Conservation (phyloP, 1,140 invertebrate genomes). For the Maconellicoccus hirsutus region DNA sequence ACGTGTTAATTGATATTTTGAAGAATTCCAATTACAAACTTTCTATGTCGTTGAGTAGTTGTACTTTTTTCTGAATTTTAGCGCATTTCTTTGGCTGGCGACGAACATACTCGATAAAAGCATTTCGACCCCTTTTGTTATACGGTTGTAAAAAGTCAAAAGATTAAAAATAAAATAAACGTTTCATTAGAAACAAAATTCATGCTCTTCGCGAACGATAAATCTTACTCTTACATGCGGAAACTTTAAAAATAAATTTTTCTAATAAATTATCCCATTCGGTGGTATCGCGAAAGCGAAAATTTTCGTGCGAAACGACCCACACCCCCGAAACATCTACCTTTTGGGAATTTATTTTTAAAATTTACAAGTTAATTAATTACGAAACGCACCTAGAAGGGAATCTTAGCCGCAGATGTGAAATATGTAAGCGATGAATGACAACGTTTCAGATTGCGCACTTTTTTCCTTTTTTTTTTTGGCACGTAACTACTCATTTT, state of each 20-base stretch:
- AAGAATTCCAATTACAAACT: background rate
- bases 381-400: background rate
- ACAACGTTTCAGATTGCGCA: slow-evolving; percentile 16
- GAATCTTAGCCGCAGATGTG: background rate
- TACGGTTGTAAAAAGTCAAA: background rate
- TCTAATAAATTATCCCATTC: background rate
- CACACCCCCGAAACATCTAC: background rate
- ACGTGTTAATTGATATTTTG: background rate
- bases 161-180: slow-evolving; percentile 6
- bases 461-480: slow-evolving; percentile 19
- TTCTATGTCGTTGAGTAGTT: too few relatives aligned
- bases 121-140: background rate
- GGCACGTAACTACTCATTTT: slow-evolving; percentile 13
- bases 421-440: slow-evolving; percentile 20
- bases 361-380: background rate
- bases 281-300: too few relatives aligned
- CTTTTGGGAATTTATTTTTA: background rate
- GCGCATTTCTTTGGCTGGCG: too few relatives aligned
- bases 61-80: too few relatives aligned
- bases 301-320: too few relatives aligned
- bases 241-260: background rate
- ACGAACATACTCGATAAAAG: too few relatives aligned
- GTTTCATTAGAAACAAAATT: background rate
- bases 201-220: background rate
- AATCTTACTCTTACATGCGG: background rate